These are phyloP conservation scores for Planococcus citri DNA, from an alignment of 1,140 invertebrate species.

Conservation along the genomic window DNA sequence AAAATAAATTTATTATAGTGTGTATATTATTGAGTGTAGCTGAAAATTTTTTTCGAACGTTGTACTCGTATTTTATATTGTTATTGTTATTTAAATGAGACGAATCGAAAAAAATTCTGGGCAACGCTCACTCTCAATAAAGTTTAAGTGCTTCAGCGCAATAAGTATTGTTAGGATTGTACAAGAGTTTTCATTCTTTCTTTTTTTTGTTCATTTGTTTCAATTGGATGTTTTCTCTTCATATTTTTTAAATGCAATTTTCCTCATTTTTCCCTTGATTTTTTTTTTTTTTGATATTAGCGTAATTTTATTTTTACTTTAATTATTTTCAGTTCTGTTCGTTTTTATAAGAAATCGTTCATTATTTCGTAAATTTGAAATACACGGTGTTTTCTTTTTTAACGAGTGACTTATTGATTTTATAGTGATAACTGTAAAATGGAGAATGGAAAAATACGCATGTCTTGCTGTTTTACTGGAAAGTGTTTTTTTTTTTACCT, in stretches of 20 bases:
- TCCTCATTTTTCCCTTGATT: too few relatives aligned
- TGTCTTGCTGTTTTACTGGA: too few relatives aligned
- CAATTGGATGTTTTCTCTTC: background rate
- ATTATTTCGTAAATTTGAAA: background rate
- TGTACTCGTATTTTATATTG: background rate
- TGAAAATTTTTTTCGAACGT: slow-evolving; percentile 7
- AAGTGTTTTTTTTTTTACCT: too few relatives aligned
- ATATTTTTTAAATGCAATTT: too few relatives aligned
- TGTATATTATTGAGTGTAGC: background rate
- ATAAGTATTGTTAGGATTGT: background rate
- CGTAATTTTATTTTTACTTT: background rate
- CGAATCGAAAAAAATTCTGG: slow-evolving; percentile 6
- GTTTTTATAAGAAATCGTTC: slow-evolving; percentile 1
- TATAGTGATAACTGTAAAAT: too few relatives aligned
- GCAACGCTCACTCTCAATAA: background rate
- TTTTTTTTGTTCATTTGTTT: background rate
- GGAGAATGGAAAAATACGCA: too few relatives aligned
- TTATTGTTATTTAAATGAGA: background rate
- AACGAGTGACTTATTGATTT: background rate
- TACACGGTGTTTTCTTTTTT: background rate
- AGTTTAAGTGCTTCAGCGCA: background rate
- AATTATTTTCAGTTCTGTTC: background rate
- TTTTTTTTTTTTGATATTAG: background rate
- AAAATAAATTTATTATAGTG: background rate
- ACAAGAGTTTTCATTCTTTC: background rate